A percentile compares a stretch with the other conserved stretches of the same genome.
phyloP scores from a whole-genome alignment of 2,888 invertebrate species.

The Nymphalis c-album region DNA sequence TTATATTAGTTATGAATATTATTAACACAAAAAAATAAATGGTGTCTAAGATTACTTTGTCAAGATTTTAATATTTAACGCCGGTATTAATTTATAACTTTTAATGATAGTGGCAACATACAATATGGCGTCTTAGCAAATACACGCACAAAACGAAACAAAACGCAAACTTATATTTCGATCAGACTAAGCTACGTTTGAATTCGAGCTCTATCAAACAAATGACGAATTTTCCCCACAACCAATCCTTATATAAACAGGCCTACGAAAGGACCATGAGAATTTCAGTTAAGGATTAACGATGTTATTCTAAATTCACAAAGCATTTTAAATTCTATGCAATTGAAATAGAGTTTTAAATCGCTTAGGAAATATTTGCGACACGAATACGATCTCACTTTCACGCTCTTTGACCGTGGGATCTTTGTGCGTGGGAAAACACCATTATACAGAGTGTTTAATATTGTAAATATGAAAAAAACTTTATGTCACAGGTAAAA shows the following conservation, averaged over 20 bases:
- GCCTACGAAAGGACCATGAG: conserved; percentile 22
- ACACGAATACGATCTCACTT: conserved; percentile 40
- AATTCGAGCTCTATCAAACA: conserved; percentile 6
- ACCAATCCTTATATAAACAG: conserved; percentile 22
- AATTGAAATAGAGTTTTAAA: conserved; percentile 19
- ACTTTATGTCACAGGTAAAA: background rate
- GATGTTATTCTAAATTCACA: conserved; percentile 9
- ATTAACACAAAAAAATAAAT: too few species aligned
- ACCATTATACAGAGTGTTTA: conserved; percentile 11
- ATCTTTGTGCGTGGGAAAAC: conserved; percentile 38
- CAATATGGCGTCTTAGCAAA: too few species aligned
- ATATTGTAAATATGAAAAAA: background rate
- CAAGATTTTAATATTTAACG: too few species aligned
- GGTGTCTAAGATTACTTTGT: too few species aligned
- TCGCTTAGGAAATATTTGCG: conserved; percentile 17
- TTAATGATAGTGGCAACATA: too few species aligned
- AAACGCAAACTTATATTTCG: background rate
- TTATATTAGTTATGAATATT: too few species aligned
- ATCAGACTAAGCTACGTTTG: background rate
- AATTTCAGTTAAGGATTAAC: conserved; percentile 25
- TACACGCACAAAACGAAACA: too few species aligned
- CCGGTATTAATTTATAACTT: too few species aligned
- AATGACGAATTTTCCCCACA: conserved; percentile 20
- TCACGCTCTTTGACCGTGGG: conserved; percentile 44
- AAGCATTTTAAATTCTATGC: background rate